A percentile compares a stretch with the other conserved stretches of the same genome.
Conservation (phyloP, 2,888 invertebrate genomes). For the Alcis repandata region DNA sequence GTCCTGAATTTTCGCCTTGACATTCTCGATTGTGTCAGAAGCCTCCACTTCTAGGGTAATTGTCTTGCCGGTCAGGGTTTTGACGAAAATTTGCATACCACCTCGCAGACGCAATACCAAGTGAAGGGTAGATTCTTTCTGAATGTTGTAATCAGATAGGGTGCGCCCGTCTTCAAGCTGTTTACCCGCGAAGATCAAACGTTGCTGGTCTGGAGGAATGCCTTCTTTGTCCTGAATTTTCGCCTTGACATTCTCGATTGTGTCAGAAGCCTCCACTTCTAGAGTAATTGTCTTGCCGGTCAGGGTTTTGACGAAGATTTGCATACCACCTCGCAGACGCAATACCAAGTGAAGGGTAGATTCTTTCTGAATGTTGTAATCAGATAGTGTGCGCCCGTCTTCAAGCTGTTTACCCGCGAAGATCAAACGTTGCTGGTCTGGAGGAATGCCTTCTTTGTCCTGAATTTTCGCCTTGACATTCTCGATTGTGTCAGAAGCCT, state of each 20-base stretch:
- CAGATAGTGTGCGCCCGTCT: constrained; percentile 45
- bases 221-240: constrained; percentile 50
- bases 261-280: constrained; percentile 45
- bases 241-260: constrained; percentile 46
- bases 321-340: constrained; percentile 49
- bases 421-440: constrained; percentile 46
- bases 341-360: constrained; percentile 45
- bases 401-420: constrained; percentile 48
- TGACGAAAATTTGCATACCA: constrained; percentile 49
- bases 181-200: constrained; percentile 46
- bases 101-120: constrained; percentile 47
- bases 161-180: constrained; percentile 48
- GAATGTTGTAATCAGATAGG: constrained; percentile 46
- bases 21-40: constrained; percentile 46
- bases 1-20: constrained; percentile 47
- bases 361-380: constrained; percentile 49
- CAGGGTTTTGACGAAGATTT: constrained; percentile 47
- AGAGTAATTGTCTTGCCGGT: constrained; percentile 46
- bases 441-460: constrained; percentile 48
- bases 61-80: constrained; percentile 46
- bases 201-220: constrained; percentile 47
- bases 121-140: constrained; percentile 47
- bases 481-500: constrained; percentile 45
- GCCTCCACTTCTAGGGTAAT: constrained; percentile 47
- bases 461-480: constrained; percentile 47